A percentile compares a stretch with the other conserved stretches of the same genome.
phyloP scores from a whole-genome alignment of 2,888 invertebrate species.

The Tetramorium bicarinatum region DNA sequence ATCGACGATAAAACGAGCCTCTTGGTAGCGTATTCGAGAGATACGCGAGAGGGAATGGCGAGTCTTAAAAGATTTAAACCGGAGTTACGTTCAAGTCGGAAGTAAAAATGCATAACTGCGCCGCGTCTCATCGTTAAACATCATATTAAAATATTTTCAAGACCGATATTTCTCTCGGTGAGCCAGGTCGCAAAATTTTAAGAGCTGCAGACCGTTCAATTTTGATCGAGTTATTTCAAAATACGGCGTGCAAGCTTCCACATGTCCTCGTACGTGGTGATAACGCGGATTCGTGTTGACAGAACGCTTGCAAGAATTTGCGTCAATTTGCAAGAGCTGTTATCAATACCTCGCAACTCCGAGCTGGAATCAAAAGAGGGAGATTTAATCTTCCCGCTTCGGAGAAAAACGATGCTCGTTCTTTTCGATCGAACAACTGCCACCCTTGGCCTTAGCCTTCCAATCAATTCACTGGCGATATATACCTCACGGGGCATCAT shows the following conservation, averaged over 20 bases:
- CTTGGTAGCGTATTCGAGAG: neutral
- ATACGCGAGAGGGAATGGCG: neutral
- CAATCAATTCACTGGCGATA: slow-evolving; percentile 24
- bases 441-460: slow-evolving; percentile 53
- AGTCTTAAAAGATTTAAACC: neutral
- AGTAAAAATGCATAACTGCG: neutral
- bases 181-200: neutral
- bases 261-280: neutral
- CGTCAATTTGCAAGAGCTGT: neutral
- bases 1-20: slow-evolving; percentile 13
- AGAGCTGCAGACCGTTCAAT: neutral
- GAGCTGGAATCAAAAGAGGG: neutral
- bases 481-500: slow-evolving; percentile 41
- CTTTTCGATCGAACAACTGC: neutral
- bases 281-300: neutral
- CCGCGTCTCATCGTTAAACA: neutral
- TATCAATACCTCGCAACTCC: neutral
- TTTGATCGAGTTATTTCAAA: neutral
- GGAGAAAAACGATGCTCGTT: neutral
- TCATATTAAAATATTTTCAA: neutral
- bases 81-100: neutral
- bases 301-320: neutral
- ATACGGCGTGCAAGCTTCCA: neutral
- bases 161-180: neutral
- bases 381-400: neutral